Base-by-base conservation (phyloP, 2,888 invertebrate genomes). In the Cantharis flavilabris region DNA sequence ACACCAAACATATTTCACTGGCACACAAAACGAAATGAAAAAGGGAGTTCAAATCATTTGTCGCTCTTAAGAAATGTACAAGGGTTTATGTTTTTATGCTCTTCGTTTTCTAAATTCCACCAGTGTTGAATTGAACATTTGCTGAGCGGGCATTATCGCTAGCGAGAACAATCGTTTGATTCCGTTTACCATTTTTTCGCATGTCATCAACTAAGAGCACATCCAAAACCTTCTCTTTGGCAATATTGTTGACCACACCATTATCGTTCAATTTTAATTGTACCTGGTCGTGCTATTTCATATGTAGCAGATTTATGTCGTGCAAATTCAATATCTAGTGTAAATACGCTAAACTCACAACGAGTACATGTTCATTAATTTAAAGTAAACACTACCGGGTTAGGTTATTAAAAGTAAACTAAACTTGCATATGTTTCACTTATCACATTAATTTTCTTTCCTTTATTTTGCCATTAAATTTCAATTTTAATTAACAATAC, bases 11-110 rank as follows among this genome's bases (percentile, higher is more conserved):
- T 79, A 76, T 79, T 80, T 80, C 80, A 79, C 76, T 71, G 71
- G 70, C 75, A 80, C 33, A 67, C 65, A 67, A 23, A 20, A 75
- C 76, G 75, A 78, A 78, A 77, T 79, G 79, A 77, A 79, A 78
- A 78, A 79, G 75, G 65, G 75, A 75, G 79, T 69, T 75, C 75
- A 75, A 70, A 77, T 79, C 80, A 80, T 77, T 79, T 78, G 79
- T 77, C 76, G 78, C 79, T 79, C 80, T 81, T 80, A 80, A 81
- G 81, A 76, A 80, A 77, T 78, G 77, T 81, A 80, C 71, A 70
- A 67, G 69, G 79, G 79, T 79, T 79, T 76, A 76, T 76, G 74
- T 76, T 79, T 79, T 79, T 76, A 76, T 79, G 75, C 76, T 79
- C 76, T 79, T 79, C 79, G 76, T 75, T 77, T 79, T 79, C 76